Conservation (phyloP, 2,113 vertebrate genomes). For the Bufo bufo region DNA sequence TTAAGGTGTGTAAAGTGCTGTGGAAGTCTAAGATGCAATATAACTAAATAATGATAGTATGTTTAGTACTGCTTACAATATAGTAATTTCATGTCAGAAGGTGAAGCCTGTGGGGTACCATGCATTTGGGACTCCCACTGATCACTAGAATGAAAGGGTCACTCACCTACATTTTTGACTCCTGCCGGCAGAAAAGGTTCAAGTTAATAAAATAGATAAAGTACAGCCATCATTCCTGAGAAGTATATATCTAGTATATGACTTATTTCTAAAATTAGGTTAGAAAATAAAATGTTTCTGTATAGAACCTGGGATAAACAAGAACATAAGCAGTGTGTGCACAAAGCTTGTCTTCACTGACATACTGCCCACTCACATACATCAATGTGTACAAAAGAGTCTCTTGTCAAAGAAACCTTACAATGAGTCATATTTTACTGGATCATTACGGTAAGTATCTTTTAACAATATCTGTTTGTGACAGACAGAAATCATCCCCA, state of each 20-base stretch:
- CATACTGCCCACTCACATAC: constrained; percentile 52
- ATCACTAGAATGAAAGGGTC: not conserved
- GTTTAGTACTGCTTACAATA: no score
- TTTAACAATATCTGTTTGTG: constrained; percentile 9
- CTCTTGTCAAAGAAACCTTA: constrained; percentile 24
- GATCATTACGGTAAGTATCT: constrained; percentile 28
- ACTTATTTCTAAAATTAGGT: constrained; percentile 9
- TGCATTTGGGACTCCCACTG: not conserved
- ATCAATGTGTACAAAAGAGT: constrained; percentile 34
- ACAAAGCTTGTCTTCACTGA: constrained; percentile 7
- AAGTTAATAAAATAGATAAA: not conserved
- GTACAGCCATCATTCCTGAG: not conserved
- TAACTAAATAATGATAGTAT: no score
- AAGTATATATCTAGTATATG: not conserved
- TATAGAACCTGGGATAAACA: constrained; percentile 16
- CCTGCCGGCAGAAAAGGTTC: not conserved
- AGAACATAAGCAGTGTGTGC: not conserved
- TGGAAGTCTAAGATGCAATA: no score
- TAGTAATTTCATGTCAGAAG: no score
- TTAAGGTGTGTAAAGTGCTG: no score
- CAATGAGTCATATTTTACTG: constrained; percentile 37
- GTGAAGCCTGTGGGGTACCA: not conserved
- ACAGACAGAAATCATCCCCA: not conserved
- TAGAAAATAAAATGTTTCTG: not conserved
- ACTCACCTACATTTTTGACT: not conserved